These are phyloP conservation scores for Elephantulus edwardii DNA, from an alignment of 2,113 vertebrate species.

Conservation along the genomic window DNA sequence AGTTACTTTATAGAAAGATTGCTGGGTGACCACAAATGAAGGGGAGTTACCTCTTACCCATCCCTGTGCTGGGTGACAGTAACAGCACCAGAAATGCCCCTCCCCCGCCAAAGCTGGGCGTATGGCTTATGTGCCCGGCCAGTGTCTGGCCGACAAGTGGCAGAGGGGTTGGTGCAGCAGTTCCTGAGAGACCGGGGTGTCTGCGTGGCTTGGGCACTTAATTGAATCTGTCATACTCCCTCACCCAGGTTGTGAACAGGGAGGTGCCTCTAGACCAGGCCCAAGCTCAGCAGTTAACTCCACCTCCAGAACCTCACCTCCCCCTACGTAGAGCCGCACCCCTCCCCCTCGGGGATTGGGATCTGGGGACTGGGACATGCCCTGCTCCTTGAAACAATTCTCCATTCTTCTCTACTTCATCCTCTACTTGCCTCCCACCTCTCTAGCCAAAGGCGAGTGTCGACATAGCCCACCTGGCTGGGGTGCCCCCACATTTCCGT, in stretches of 20 bases:
- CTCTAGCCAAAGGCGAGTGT: neutral
- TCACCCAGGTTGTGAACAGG: neutral
- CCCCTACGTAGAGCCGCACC: neutral
- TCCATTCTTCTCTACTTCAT: neutral
- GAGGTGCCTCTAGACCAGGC: neutral
- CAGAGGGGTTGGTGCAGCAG: neutral
- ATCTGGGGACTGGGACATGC: neutral
- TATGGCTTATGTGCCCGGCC: neutral
- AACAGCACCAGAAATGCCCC: neutral
- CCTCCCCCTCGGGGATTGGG: neutral
- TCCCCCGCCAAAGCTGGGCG: neutral
- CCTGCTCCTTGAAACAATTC: neutral
- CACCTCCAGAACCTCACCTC: neutral
- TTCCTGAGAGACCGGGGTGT: slow-evolving; percentile 18
- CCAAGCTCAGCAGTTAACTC: neutral
- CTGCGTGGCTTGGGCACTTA: slow-evolving; percentile 32
- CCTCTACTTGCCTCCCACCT: neutral
- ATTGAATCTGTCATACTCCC: slow-evolving; percentile 45
- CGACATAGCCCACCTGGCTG: neutral
- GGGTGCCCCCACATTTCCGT: neutral
- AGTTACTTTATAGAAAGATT: neutral
- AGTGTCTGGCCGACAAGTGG: neutral
- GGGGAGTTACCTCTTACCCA: neutral
- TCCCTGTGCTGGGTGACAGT: neutral
- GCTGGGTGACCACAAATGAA: neutral